Conservation (phyloP, 2,797 vertebrate genomes). For the Tokudaia tokunoshimensis region DNA sequence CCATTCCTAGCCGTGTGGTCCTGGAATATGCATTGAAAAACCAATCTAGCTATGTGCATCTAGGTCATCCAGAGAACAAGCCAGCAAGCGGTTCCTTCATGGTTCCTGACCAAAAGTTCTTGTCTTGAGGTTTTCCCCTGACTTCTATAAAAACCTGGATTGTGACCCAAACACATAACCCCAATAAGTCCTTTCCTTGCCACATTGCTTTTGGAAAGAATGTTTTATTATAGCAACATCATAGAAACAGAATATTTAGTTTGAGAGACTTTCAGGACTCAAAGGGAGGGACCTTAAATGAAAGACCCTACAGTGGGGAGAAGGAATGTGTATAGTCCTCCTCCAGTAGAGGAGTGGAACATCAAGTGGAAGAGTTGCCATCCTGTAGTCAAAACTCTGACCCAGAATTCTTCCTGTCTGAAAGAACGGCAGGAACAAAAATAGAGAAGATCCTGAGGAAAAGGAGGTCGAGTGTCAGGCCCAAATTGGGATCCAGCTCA, state of each 20-base stretch:
- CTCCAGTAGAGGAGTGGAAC: too few species aligned
- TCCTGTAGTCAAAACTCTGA: too few species aligned
- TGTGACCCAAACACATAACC: background rate
- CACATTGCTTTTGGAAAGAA: background rate
- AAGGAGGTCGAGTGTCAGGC: too few species aligned
- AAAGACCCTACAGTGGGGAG: too few species aligned
- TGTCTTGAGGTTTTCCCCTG: background rate
- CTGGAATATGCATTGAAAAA: background rate
- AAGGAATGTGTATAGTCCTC: too few species aligned
- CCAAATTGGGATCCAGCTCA: too few species aligned
- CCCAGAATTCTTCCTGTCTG: too few species aligned
- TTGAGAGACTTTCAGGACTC: background rate
- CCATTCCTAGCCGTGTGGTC: background rate
- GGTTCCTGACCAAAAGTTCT: background rate
- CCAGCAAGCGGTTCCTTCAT: background rate
- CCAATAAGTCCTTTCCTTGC: background rate
- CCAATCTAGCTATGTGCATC: background rate
- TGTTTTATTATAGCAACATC: background rate
- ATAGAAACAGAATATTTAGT: background rate
- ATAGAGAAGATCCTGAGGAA: too few species aligned
- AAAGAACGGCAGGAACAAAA: too few species aligned
- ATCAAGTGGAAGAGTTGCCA: too few species aligned
- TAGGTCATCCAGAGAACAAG: background rate
- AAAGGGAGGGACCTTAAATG: too few species aligned
- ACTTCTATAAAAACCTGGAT: background rate